Percentiles rank a stretch among this genome's conserved stretches.
Conservation (phyloP, 2,113 vertebrate species). For the Delphinapterus leucas region DNA sequence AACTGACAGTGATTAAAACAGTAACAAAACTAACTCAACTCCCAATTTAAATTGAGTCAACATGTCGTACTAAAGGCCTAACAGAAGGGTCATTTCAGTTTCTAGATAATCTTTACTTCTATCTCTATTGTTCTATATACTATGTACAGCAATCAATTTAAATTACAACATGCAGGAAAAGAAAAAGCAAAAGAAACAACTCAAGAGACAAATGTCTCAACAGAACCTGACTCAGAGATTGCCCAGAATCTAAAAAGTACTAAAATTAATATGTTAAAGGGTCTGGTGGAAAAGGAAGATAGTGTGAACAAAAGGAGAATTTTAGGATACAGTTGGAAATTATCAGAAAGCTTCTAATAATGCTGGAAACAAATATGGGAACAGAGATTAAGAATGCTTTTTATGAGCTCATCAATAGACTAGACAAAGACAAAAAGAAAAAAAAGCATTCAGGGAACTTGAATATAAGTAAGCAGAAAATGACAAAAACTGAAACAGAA, state of each 20-base stretch:
- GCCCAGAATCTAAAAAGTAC: not conserved
- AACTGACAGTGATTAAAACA: not conserved
- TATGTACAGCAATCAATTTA: not conserved
- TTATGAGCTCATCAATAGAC: not conserved
- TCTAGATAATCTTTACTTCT: not conserved
- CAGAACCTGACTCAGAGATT: not conserved
- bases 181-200: not conserved
- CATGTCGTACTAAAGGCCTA: not conserved
- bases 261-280: not conserved
- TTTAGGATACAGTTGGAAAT: not conserved
- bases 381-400: not conserved
- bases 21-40: not conserved
- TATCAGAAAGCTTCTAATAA: not conserved
- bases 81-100: not conserved
- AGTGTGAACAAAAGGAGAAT: not conserved
- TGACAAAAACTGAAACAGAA: not conserved
- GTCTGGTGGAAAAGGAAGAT: not conserved
- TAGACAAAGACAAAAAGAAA: not conserved
- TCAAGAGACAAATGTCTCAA: not conserved
- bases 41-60: not conserved
- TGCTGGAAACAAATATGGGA: not conserved
- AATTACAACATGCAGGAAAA: not conserved
- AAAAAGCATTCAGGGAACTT: not conserved
- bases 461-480: not conserved
- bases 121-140: not conserved